A percentile compares a stretch with the other conserved stretches of the same genome.
Evolutionary conservation across 2,797 vertebrate genomes (phyloP).

Genomic region (Strix occidentalis): DNA sequence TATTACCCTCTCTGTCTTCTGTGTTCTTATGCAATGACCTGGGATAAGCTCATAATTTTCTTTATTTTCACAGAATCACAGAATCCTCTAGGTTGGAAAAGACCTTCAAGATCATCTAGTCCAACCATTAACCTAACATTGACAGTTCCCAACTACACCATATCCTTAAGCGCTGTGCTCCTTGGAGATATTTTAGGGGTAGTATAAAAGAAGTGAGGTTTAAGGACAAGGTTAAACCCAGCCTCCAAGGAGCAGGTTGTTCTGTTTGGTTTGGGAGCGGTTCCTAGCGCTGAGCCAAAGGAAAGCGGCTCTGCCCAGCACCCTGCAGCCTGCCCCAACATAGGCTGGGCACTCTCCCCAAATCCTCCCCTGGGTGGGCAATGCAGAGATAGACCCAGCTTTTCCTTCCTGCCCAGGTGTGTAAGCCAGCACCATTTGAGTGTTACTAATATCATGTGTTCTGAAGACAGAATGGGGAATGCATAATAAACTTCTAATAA

Average conservation of each 20-base stretch:
- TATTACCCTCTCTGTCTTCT: neutral
- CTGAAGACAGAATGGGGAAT: neutral
- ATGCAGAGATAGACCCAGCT: neutral
- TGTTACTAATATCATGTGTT: neutral
- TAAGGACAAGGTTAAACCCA: neutral
- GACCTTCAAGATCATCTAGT: no score
- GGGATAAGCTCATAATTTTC: neutral
- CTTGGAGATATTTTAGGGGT: neutral
- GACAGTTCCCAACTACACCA: no score
- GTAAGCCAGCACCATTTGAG: neutral
- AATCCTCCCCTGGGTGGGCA: neutral
- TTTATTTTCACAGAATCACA: neutral
- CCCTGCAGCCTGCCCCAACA: neutral
- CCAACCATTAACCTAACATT: no score
- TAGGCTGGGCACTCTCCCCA: rapidly evolving
- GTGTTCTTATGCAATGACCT: neutral
- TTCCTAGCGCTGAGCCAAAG: neutral
- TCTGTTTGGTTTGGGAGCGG: neutral
- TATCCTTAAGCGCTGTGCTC: neutral
- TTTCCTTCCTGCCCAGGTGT: neutral
- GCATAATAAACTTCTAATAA: neutral
- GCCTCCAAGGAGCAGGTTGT: neutral
- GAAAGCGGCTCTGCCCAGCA: neutral
- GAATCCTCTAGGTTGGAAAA: no score
- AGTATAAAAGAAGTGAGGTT: neutral